A percentile compares a stretch with the other conserved stretches of the same genome.
These are phyloP conservation scores for Bugulina stolonifera DNA, from an alignment of 2,888 invertebrate species.

Conservation along the genomic window DNA sequence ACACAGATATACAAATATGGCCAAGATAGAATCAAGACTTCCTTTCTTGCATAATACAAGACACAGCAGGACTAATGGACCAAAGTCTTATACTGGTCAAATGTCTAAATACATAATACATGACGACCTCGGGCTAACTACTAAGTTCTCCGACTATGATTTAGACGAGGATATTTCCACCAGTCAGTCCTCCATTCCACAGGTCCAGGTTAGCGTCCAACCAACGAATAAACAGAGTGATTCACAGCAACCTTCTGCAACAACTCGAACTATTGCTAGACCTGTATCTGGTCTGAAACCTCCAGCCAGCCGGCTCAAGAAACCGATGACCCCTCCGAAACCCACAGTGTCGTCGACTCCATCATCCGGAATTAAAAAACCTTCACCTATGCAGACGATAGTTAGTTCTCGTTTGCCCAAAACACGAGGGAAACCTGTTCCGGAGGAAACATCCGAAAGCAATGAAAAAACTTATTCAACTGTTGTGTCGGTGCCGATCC, in stretches of 20 bases:
- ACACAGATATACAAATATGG: conserved; percentile 14
- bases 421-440: no score
- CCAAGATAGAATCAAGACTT: conserved; percentile 23
- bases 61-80: neutral
- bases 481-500: no score
- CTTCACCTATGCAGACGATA: no score
- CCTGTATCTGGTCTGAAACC: neutral
- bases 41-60: neutral
- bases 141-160: neutral
- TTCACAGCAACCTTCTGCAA: no score
- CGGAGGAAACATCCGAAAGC: no score
- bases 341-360: neutral
- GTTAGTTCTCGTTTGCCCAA: no score
- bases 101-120: neutral
- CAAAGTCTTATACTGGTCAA: neutral
- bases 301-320: neutral
- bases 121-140: neutral
- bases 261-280: neutral
- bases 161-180: no score
- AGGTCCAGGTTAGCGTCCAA: no score
- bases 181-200: no score
- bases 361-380: no score
- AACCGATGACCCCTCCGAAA: neutral
- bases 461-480: no score
- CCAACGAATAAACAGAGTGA: no score